phyloP scores from a whole-genome alignment of 2,797 vertebrate genomes.

The Pantherophis vulpinus region DNA sequence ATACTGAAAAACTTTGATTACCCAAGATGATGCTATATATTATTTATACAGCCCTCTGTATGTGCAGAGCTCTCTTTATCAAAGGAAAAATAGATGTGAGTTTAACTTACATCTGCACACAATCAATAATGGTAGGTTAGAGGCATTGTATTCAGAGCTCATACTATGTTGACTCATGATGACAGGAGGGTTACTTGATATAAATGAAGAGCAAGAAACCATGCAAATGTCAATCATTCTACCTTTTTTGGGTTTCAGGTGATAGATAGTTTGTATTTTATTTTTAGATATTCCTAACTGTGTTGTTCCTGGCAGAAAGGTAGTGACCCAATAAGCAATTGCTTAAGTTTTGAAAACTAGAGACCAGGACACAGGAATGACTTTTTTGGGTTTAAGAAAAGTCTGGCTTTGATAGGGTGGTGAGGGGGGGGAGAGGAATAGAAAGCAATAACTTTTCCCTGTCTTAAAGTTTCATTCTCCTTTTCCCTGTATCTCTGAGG shows the following conservation, averaged over 20 bases:
- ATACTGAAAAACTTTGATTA: slow-evolving; percentile 3
- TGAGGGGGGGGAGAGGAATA: too few relatives aligned
- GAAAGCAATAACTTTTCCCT: not conserved
- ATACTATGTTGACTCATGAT: not conserved
- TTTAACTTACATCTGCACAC: not conserved
- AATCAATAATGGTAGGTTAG: not conserved
- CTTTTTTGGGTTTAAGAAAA: not conserved
- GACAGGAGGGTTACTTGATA: not conserved
- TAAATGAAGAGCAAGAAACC: not conserved
- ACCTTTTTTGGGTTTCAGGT: not conserved
- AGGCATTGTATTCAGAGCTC: not conserved
- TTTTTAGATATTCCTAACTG: not conserved
- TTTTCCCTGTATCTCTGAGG: not conserved
- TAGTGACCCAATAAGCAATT: not conserved
- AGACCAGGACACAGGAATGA: not conserved
- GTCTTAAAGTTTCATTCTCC: not conserved
- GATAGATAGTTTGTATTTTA: not conserved
- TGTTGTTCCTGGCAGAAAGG: not conserved
- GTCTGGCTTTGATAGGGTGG: not conserved
- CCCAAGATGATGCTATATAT: slow-evolving; percentile 7
- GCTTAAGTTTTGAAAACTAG: not conserved
- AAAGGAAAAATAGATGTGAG: not conserved
- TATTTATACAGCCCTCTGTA: slow-evolving; percentile 8
- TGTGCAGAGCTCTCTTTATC: not conserved
- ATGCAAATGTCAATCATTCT: not conserved